These are phyloP conservation scores for Myotis myotis DNA, from an alignment of 2,797 vertebrate species.

Conservation along the genomic window DNA sequence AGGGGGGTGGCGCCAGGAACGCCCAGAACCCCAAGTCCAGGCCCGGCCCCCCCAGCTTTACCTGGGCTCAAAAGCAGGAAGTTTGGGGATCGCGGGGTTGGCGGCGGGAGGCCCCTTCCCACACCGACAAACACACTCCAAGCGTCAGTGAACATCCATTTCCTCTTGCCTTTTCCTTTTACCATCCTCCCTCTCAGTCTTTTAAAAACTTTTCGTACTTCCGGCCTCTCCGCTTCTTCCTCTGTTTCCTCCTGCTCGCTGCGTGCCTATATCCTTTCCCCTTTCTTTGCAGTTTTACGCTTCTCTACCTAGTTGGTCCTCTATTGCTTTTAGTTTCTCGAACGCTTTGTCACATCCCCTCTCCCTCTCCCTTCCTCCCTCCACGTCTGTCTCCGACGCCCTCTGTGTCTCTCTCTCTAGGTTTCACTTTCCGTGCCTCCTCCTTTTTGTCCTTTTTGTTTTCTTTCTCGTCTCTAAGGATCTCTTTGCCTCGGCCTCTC, in stretches of 20 bases:
- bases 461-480: not conserved
- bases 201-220: not conserved
- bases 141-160: not conserved
- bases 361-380: not conserved
- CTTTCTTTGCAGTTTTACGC: not conserved
- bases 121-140: not conserved
- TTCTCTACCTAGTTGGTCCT: not conserved
- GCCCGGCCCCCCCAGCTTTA: not conserved
- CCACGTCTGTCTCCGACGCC: not conserved
- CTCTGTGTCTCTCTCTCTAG: not conserved
- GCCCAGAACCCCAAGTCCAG: not conserved
- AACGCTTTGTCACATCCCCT: not conserved
- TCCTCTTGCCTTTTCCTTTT: not conserved
- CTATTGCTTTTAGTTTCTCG: not conserved
- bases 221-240: not conserved
- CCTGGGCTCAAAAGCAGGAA: not conserved
- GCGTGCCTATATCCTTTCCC: fast-evolving
- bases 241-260: not conserved
- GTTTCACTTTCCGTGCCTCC: not conserved
- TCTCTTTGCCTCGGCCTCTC: not conserved
- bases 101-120: not conserved
- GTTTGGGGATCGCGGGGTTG: not conserved
- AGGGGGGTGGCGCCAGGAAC: not conserved
- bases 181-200: not conserved
- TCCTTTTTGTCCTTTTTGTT: not conserved